Evolutionary conservation across 2,888 invertebrate species (phyloP).

Genomic region (Parelbella ahira): DNA sequence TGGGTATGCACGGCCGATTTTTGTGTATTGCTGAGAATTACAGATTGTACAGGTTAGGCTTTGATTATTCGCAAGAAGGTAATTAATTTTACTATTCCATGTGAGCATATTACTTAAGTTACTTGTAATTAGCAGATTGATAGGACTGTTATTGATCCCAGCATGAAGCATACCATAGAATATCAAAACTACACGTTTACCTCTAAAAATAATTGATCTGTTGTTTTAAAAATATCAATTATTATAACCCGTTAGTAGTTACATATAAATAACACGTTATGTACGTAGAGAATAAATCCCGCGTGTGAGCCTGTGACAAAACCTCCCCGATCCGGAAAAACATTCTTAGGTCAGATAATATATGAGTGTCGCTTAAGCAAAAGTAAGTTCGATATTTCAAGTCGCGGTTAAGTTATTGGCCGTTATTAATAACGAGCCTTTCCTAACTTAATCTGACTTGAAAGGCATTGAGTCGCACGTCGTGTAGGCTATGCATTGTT

Average conservation of each 20-base stretch:
- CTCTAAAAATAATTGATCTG: slow-evolving; percentile 15
- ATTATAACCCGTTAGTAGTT: slow-evolving; percentile 17
- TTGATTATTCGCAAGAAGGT: too few species aligned
- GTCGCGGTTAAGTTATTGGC: slow-evolving; percentile 71
- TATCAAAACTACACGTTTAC: slow-evolving; percentile 10
- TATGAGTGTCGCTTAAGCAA: slow-evolving; percentile 74
- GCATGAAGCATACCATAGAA: slow-evolving; percentile 3
- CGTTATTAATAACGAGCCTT: slow-evolving; percentile 76
- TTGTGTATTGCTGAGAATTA: too few species aligned
- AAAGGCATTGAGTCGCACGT: slow-evolving; percentile 69
- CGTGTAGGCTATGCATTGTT: slow-evolving; percentile 68
- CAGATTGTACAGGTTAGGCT: too few species aligned
- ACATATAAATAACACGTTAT: slow-evolving; percentile 20
- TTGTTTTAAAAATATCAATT: slow-evolving; percentile 22
- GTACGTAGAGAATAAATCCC: slow-evolving; percentile 42
- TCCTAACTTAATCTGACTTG: slow-evolving; percentile 78
- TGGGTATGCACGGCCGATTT: too few species aligned
- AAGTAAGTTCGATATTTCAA: slow-evolving; percentile 77
- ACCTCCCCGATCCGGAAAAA: slow-evolving; percentile 70
- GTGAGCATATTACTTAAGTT: too few species aligned
- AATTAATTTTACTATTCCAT: too few species aligned
- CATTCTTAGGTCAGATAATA: slow-evolving; percentile 71
- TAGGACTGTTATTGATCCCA: too few species aligned
- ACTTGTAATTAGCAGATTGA: too few species aligned
- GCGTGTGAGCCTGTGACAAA: slow-evolving; percentile 54